Conservation (phyloP, 2,888 invertebrate genomes). For the Tetranychus piercei region DNA sequence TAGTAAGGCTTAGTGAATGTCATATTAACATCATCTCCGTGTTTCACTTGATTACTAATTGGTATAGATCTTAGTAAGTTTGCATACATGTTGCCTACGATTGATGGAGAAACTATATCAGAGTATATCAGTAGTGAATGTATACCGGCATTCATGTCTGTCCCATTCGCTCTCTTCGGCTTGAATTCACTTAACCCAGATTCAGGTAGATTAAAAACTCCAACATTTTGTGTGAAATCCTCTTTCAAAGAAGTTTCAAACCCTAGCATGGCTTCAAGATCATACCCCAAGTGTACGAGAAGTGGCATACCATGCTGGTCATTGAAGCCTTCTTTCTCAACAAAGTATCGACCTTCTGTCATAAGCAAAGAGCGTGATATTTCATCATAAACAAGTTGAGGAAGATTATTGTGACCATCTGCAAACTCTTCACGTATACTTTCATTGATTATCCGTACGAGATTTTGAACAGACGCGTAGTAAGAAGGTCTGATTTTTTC, state of each 20-base stretch:
- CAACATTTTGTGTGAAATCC: no score
- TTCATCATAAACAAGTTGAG: neutral
- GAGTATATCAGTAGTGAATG: conserved; percentile 10
- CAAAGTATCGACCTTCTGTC: neutral
- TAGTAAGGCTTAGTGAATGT: conserved; percentile 9
- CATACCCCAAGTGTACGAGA: neutral
- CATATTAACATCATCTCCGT: neutral
- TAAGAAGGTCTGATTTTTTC: neutral
- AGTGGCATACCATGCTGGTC: neutral
- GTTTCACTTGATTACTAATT: neutral
- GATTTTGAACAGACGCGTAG: neutral
- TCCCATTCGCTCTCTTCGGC: neutral
- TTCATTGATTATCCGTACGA: neutral
- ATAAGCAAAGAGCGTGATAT: neutral
- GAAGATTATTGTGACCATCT: neutral
- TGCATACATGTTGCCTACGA: conserved; percentile 6
- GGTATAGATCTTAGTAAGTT: conserved; percentile 6
- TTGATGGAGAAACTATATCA: conserved; percentile 1
- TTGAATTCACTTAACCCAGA: no score
- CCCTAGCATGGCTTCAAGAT: neutral
- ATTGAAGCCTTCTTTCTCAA: no score
- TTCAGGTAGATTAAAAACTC: no score
- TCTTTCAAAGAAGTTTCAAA: neutral
- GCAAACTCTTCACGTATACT: neutral
- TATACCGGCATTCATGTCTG: neutral